These are phyloP conservation scores for Coreoperca whiteheadi DNA, from an alignment of 2,113 vertebrate genomes.

Conservation along the genomic window DNA sequence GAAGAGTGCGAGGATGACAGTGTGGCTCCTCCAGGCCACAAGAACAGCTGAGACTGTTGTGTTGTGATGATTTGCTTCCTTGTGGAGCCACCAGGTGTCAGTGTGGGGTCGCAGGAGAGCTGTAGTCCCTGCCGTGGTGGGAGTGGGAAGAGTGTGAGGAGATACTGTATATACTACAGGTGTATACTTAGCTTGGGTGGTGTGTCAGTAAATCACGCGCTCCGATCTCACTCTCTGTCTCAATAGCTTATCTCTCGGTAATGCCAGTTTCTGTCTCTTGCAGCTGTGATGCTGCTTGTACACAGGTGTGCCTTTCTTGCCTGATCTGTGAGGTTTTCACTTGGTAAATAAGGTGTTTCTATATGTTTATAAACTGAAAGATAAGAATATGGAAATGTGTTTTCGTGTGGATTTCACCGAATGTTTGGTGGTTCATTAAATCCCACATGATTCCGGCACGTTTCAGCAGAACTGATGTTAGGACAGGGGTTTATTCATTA, in stretches of 20 bases:
- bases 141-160: constrained; percentile 38
- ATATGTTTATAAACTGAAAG: constrained; percentile 18
- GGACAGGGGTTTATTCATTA: constrained; percentile 60
- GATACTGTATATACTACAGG: constrained; percentile 56
- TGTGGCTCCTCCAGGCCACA: constrained; percentile 26
- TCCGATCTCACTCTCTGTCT: constrained; percentile 11
- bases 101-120: constrained; percentile 58
- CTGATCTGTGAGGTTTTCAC: constrained; percentile 21
- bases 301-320: neutral
- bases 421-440: constrained; percentile 27
- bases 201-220: constrained; percentile 46
- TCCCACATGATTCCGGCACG: constrained; percentile 37
- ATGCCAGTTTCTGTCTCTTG: constrained; percentile 10
- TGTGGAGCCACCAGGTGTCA: constrained; percentile 75
- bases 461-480: constrained; percentile 45
- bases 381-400: constrained; percentile 35
- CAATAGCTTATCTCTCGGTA: constrained; percentile 6
- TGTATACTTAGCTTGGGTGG: constrained; percentile 54
- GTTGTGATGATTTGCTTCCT: constrained; percentile 6
- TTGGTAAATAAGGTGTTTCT: constrained; percentile 21
- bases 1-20: constrained; percentile 33
- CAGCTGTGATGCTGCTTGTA: constrained; percentile 13
- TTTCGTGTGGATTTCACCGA: constrained; percentile 12
- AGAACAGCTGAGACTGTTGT: constrained; percentile 20
- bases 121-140: neutral